A percentile compares a stretch with the other conserved stretches of the same genome.
These are phyloP conservation scores for Andricus quercusramuli DNA, from an alignment of 2,888 invertebrate species.

Conservation along the genomic window DNA sequence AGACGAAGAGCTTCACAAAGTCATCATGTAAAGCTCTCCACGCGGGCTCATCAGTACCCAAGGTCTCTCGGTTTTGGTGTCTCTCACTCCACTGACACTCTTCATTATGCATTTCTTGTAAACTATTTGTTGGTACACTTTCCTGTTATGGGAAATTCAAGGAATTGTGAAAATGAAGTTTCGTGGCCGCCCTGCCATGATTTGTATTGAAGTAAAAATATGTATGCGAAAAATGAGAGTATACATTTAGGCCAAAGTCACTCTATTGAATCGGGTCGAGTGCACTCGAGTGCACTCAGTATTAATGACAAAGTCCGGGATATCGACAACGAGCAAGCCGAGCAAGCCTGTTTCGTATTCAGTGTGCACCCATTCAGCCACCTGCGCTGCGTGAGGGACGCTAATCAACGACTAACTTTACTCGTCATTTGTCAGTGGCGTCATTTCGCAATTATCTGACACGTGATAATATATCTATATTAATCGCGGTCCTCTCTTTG, in stretches of 20 bases:
- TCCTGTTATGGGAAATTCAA: too few relatives aligned
- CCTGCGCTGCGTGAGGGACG: conserved; percentile 5
- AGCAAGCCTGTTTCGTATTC: conserved; percentile 19
- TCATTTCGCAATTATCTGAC: conserved; percentile 40
- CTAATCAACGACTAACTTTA: conserved; percentile 38
- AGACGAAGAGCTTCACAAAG: too few relatives aligned
- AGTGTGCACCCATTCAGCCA: conserved; percentile 19
- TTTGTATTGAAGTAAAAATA: neutral
- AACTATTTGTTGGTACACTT: too few relatives aligned
- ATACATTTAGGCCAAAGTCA: conserved; percentile 11
- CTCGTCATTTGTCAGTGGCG: conserved; percentile 31
- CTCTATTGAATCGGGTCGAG: conserved; percentile 22
- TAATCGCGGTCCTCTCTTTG: conserved; percentile 32
- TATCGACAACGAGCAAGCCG: conserved; percentile 4
- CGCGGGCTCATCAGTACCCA: too few relatives aligned
- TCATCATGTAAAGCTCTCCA: too few relatives aligned
- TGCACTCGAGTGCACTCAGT: neutral
- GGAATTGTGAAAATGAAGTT: too few relatives aligned
- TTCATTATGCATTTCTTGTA: too few relatives aligned
- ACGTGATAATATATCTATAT: conserved; percentile 41
- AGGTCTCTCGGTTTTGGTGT: too few relatives aligned
- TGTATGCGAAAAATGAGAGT: neutral
- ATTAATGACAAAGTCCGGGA: conserved; percentile 28
- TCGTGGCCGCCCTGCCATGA: neutral
- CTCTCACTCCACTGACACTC: too few relatives aligned